Conservation (phyloP, 2,113 vertebrate species). For the Elaphurus davidianus region DNA sequence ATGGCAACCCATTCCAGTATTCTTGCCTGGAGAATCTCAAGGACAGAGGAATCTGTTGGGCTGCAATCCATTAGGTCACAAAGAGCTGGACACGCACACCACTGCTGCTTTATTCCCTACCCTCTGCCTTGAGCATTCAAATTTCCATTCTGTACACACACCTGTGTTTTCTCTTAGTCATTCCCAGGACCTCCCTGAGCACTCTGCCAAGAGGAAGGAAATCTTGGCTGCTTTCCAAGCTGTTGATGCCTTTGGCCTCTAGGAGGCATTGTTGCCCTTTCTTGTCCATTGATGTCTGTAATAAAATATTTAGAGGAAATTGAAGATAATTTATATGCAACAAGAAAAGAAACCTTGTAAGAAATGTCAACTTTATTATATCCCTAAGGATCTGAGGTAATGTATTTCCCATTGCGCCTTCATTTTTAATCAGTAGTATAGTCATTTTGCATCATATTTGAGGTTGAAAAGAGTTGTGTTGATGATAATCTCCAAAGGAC, state of each 20-base stretch:
- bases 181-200: accelerated
- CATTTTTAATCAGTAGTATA: background rate
- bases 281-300: background rate
- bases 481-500: background rate
- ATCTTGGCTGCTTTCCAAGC: background rate
- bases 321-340: background rate
- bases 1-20: background rate
- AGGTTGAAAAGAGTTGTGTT: background rate
- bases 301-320: background rate
- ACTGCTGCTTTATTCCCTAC: background rate
- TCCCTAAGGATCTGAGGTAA: background rate
- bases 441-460: background rate
- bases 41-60: background rate
- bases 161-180: background rate
- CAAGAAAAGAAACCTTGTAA: background rate
- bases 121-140: background rate
- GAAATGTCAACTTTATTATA: background rate
- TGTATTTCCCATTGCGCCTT: background rate
- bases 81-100: background rate
- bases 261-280: background rate
- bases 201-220: background rate
- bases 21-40: background rate
- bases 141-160: background rate
- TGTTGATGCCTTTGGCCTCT: background rate
- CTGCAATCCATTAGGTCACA: background rate